Evolutionary conservation across 2,888 invertebrate genomes (phyloP), one percentile per base, ranked within the genome.

Genomic region (Rhagophthalmus giganteus): DNA sequence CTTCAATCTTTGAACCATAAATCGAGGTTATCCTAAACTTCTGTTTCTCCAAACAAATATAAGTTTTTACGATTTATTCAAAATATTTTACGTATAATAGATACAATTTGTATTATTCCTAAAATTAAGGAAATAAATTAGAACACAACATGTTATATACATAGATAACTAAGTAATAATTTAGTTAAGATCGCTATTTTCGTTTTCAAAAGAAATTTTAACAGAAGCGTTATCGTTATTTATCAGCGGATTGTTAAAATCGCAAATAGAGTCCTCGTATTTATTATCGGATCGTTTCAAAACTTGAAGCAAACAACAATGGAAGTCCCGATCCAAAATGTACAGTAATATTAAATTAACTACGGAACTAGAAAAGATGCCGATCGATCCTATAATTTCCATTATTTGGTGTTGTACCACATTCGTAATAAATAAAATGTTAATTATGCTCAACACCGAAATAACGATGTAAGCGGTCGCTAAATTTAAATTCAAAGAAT

Each of bases 261-360:
- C 46, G 4, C 16, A 8, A 39, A 39, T 16, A 12, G 31, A 7
- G 1, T 46, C 33, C 10, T 38, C 40, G 9, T 40, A 40, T 27
- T 16, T 33, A 28, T 40, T 9, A 11, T 27, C 26, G 11, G 33
- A 11, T 6, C 47, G 34, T 13, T 16, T 39, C 4, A 48, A 7
- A 6, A 24, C 34, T 25, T 48, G 47, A 2, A 26, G n/a, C 5
- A 48, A 20, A n/a, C 40, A 48, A 10, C 34, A 25, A 10, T 48
- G 39, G 20, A 48, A 48, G 7, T 48, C 40, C 10, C 33, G 10
- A 48, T 48, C 11, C 9, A 26, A 27, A 24, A n/a, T 9, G 9
- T 35, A 20, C n/a, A 45, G 30, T 5, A 45, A 13, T 10, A n/a
- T 20, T 3, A 45, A 35, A 30, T 35, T 35, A 24, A 45, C 9